Evolutionary conservation across 2,113 vertebrate genomes (phyloP).

Genomic region (Gadus chalcogrammus): DNA sequence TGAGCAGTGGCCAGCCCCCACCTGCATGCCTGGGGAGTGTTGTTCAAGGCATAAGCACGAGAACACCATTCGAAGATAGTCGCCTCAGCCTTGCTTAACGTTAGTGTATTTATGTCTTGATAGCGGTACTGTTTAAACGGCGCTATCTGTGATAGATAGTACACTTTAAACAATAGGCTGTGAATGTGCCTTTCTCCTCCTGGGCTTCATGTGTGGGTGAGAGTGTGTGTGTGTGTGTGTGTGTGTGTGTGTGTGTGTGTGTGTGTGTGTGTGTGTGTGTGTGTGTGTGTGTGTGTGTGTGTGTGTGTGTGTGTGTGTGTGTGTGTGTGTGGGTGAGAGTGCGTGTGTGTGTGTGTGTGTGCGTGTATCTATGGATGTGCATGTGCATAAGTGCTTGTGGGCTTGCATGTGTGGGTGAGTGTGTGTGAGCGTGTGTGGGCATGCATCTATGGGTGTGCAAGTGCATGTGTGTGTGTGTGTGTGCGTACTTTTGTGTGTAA

Average conservation of each 20-base stretch:
- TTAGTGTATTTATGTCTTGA: conserved; percentile 25
- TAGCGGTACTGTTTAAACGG: conserved; percentile 3
- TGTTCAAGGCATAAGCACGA: conserved; percentile 9
- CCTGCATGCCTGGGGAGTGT: background rate
- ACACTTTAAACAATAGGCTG: conserved; percentile 9
- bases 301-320: background rate
- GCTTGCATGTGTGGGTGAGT: background rate
- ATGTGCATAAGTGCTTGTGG: background rate
- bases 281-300: background rate
- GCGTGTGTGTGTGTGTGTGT: background rate
- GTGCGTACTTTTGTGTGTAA: no score
- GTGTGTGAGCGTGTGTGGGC: background rate
- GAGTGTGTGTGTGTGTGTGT: background rate
- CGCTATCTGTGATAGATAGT: conserved; percentile 1
- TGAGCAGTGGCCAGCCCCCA: conserved; percentile 31
- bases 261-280: background rate
- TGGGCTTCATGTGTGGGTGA: background rate
- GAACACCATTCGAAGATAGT: background rate
- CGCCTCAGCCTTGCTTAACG: conserved; percentile 6
- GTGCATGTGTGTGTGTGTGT: background rate
- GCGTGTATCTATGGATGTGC: background rate
- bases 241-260: no score
- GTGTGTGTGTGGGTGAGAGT: background rate
- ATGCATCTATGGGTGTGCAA: no score
- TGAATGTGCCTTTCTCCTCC: background rate